Percentiles rank a stretch among this genome's conserved stretches.
Evolutionary conservation across 35 echinoderm and acorn worm genomes (phyloP).

Genomic region (Strongylocentrotus purpuratus): DNA sequence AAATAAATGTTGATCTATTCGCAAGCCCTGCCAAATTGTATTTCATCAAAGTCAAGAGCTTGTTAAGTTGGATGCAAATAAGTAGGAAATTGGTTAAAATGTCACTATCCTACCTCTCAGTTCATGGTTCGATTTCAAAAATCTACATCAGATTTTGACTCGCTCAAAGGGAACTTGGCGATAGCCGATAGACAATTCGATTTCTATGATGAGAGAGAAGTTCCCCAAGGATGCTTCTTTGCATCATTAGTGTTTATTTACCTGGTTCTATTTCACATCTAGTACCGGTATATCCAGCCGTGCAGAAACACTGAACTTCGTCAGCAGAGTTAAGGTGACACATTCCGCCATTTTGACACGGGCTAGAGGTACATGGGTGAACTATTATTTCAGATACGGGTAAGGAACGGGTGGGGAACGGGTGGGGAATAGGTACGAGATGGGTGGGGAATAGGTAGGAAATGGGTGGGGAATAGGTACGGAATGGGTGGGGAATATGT

Average conservation of each 20-base stretch:
- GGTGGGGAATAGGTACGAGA: neutral
- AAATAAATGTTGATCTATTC: no score
- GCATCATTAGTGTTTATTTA: neutral
- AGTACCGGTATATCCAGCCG: conserved; percentile 19
- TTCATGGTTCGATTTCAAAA: neutral
- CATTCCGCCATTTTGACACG: conserved; percentile 33
- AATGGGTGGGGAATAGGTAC: neutral
- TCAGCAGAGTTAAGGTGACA: neutral
- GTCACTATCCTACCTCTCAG: neutral
- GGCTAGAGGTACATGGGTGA: conserved; percentile 22
- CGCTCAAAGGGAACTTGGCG: neutral
- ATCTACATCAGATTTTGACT: no score
- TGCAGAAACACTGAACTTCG: conserved; percentile 32
- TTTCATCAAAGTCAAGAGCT: no score
- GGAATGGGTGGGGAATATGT: neutral
- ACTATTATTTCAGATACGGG: neutral
- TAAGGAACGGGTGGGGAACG: neutral
- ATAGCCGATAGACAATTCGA: no score
- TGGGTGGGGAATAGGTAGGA: neutral
- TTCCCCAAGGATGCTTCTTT: neutral
- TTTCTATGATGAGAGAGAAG: neutral
- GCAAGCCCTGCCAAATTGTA: no score
- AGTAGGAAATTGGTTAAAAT: neutral
- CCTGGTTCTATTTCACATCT: conserved; percentile 37
- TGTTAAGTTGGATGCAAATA: no score